Evolutionary conservation across 1,140 invertebrate species (phyloP).

Genomic region (Drosophila kanapiae): DNA sequence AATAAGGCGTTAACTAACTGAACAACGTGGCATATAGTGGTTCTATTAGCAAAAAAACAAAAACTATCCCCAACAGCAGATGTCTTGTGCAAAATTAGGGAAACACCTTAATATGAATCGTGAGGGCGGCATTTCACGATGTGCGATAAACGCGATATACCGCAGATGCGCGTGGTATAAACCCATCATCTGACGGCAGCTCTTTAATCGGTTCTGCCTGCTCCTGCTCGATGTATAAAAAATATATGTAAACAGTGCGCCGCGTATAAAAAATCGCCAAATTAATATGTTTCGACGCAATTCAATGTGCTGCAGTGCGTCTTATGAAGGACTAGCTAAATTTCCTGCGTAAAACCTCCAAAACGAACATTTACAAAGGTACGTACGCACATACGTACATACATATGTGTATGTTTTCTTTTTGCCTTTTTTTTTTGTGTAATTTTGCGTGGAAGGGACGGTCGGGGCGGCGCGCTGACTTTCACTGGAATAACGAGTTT

Average conservation of each 20-base stretch:
- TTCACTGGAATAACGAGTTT: constrained; percentile 49
- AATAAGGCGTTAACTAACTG: neutral
- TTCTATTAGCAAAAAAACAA: neutral
- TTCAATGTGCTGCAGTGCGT: constrained; percentile 31
- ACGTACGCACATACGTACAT: neutral
- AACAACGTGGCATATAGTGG: neutral
- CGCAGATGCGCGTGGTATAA: constrained; percentile 26
- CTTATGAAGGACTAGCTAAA: constrained; percentile 26
- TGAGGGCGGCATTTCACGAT: constrained; percentile 27
- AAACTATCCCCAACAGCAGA: neutral
- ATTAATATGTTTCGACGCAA: constrained; percentile 42
- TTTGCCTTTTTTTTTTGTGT: constrained; percentile 21
- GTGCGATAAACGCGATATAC: constrained; percentile 21
- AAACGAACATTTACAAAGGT: constrained; percentile 18
- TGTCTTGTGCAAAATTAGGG: neutral
- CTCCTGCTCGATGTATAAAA: constrained; percentile 38
- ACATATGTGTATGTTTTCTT: constrained; percentile 33
- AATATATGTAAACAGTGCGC: constrained; percentile 48
- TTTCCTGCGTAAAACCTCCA: constrained; percentile 24
- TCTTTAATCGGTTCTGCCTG: constrained; percentile 48
- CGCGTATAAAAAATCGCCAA: constrained; percentile 36
- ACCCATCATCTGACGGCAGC: constrained; percentile 45
- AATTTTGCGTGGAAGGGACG: neutral
- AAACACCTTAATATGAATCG: constrained; percentile 12
- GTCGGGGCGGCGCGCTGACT: constrained; percentile 17